Base-by-base conservation (phyloP, 1,140 invertebrate genomes). In the Ptiloglossa arizonensis region DNA sequence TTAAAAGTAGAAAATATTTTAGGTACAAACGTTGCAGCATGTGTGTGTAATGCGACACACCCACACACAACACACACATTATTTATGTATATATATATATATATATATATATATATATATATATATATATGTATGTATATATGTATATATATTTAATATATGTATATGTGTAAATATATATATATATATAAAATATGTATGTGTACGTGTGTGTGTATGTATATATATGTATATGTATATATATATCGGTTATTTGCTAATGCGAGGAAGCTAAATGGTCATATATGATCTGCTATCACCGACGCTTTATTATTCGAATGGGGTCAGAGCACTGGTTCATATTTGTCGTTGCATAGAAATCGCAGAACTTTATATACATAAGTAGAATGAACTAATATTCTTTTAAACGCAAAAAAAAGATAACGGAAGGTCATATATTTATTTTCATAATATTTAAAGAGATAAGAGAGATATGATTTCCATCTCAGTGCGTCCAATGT, bases 361-460 rank as follows among this genome's bases (percentile, higher is more conserved):
- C 44, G 27, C 66, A 50, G 67, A 79, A 82, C 48, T 74, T 74
- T 82, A 56, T 84, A 72, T 86, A 85, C 52, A 87, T 72, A 77
- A 62, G n/a, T 54, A 69, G 62, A 70, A 82, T 63, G 68, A 80
- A 87, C 35, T 82, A 79, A 83, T 83, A 80, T 84, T 63, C 52
- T 81, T 83, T 80, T 64, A 84, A 57, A 60, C 52, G 52, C 52
- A 63, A 70, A 35, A 83, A 24, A 38, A 27, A 29, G 63, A 59
- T 24, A 38, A 76, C 67, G 54, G 57, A 69, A 77, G 57, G 29
- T 83, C 52, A 84, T 73, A 66, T 73, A 60, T 75, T 84, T 81
- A 71, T 77, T 77, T 78, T 83, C 79, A n/a, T 83, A 77, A 84
- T 52, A 59, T 71, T 76, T 62, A 66, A 76, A 27, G 50, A 72